A percentile compares a stretch with the other conserved stretches of the same genome.
Evolutionary conservation across 2,888 invertebrate species (phyloP).

Genomic region (Rhopalosiphum nymphaeae): DNA sequence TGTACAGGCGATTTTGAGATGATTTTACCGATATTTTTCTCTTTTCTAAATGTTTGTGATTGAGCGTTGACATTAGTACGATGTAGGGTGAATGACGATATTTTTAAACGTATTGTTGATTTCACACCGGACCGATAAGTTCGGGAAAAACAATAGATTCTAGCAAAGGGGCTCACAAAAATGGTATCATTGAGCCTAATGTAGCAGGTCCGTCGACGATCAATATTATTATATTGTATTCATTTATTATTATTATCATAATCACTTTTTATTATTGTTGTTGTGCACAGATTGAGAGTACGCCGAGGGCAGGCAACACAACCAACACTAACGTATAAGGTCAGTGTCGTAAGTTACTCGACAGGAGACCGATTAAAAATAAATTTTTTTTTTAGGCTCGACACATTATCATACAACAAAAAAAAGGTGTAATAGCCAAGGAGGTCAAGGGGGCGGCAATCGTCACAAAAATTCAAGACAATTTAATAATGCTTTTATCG

Average conservation of each 20-base stretch:
- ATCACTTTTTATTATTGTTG: background rate
- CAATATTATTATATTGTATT: background rate
- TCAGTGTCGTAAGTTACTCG: background rate
- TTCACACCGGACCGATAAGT: background rate
- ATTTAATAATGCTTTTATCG: background rate
- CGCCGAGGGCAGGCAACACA: background rate
- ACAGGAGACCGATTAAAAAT: background rate
- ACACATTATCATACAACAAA: background rate
- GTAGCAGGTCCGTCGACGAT: background rate
- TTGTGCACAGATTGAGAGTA: background rate
- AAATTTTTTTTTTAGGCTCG: background rate
- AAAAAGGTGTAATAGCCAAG: background rate
- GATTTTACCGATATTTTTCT: background rate
- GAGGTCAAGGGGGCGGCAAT: background rate
- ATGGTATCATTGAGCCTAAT: background rate
- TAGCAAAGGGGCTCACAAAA: too few species aligned
- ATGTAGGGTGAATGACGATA: background rate
- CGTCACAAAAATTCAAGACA: background rate
- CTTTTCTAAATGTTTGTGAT: background rate
- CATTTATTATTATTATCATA: background rate
- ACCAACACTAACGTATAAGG: background rate
- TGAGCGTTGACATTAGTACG: background rate
- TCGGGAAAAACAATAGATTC: too few species aligned
- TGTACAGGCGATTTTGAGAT: background rate
- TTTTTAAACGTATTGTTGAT: background rate